A percentile compares a stretch with the other conserved stretches of the same genome.
Evolutionary conservation across 2,797 vertebrate species (phyloP).

Genomic region (Phyllotis vaccarum): DNA sequence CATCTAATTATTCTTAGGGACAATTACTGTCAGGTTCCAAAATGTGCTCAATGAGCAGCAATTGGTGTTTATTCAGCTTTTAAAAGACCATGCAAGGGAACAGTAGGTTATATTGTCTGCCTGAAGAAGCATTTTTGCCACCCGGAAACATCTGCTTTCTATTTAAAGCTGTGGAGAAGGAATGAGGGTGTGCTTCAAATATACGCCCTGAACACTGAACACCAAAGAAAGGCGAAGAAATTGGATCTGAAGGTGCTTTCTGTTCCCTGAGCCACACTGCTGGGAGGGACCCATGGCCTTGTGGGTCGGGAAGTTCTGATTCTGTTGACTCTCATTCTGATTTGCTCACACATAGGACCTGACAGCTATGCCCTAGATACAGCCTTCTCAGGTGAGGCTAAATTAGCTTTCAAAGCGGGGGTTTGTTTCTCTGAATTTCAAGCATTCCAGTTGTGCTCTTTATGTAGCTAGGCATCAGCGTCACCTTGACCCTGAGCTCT

Average conservation of each 20-base stretch:
- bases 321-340: constrained; percentile 54
- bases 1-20: constrained; percentile 78
- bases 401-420: background rate
- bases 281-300: constrained; percentile 15
- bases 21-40: constrained; percentile 78
- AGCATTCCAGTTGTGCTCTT: background rate
- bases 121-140: constrained; percentile 51
- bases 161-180: constrained; percentile 75
- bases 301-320: constrained; percentile 36
- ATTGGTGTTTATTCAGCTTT: constrained; percentile 76
- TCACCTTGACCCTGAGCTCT: background rate
- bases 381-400: background rate
- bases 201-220: constrained; percentile 15
- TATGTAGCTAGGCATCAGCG: background rate
- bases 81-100: constrained; percentile 64
- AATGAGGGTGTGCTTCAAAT: constrained; percentile 58
- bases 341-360: background rate
- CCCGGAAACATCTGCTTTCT: constrained; percentile 83
- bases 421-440: background rate
- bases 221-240: constrained; percentile 44
- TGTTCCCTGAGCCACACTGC: constrained; percentile 34
- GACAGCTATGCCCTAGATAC: constrained; percentile 71
- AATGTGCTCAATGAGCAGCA: constrained; percentile 76
- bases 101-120: constrained; percentile 75
- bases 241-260: constrained; percentile 48